Conservation (phyloP, 2,113 vertebrate species). For the Zapornia atra region DNA sequence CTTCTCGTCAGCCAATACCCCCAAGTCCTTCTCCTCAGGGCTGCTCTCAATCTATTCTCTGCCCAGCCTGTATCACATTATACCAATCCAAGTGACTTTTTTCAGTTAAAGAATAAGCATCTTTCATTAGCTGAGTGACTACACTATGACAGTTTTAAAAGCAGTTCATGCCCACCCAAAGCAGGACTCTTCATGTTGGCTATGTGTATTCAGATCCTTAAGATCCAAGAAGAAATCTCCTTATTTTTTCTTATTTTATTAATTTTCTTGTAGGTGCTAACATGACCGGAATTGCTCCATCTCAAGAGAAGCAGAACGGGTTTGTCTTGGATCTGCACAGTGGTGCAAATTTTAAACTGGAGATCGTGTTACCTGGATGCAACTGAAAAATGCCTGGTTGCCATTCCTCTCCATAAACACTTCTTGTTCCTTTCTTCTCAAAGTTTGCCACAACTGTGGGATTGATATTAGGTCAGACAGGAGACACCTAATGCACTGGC, state of each 20-base stretch:
- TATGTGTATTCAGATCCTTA: not conserved
- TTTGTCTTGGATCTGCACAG: not conserved
- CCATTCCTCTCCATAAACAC: not conserved
- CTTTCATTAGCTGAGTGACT: not conserved
- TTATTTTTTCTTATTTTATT: not conserved
- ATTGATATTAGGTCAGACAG: not conserved
- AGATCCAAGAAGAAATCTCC: not conserved
- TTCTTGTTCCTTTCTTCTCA: slow-evolving; percentile 14
- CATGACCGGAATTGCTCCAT: not conserved
- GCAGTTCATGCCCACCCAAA: not conserved
- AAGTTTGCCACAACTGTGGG: not conserved
- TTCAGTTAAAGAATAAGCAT: not conserved
- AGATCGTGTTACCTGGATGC: not conserved
- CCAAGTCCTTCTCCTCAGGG: too few relatives aligned
- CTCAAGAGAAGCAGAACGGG: not conserved
- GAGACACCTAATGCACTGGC: not conserved
- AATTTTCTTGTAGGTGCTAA: not conserved
- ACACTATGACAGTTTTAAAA: not conserved
- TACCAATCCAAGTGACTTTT: not conserved
- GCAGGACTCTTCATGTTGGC: not conserved
- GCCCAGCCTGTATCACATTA: too few relatives aligned
- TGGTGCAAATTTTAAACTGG: not conserved
- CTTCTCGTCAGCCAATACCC: too few relatives aligned
- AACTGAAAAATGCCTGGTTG: not conserved
- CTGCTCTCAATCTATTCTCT: too few relatives aligned